phyloP scores from a whole-genome alignment of 2,113 vertebrate genomes.

The Coptodon bakossiorum region DNA sequence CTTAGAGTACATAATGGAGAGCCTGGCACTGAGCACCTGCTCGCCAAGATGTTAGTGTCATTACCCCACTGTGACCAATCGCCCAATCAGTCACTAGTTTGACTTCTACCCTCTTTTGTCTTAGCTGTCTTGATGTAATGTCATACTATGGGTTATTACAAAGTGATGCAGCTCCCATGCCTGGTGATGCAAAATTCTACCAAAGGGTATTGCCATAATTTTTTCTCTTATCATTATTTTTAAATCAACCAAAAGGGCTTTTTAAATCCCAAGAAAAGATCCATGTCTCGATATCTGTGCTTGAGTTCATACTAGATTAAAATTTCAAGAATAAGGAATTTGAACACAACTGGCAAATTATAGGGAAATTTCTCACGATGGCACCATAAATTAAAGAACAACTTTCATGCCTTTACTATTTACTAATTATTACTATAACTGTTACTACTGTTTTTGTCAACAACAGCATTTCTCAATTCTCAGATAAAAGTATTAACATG shows the following conservation, averaged over 20 bases:
- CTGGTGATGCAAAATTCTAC: not conserved
- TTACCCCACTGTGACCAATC: constrained; percentile 15
- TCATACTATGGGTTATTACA: not conserved
- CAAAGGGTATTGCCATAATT: not conserved
- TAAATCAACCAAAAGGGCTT: not conserved
- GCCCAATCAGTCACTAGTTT: constrained; percentile 41
- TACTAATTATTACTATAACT: not conserved
- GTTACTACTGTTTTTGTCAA: not conserved
- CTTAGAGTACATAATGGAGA: constrained; percentile 43
- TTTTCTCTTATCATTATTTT: not conserved
- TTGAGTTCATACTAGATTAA: not conserved
- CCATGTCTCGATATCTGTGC: not conserved
- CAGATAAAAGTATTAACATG: not conserved
- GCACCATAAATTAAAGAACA: not conserved
- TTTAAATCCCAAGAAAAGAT: not conserved
- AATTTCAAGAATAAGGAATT: not conserved
- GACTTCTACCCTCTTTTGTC: constrained; percentile 3
- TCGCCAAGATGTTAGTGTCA: constrained; percentile 39
- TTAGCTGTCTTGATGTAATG: not conserved
- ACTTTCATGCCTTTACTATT: not conserved
- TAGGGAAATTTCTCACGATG: not conserved
- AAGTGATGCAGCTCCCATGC: not conserved
- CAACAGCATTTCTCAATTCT: not conserved
- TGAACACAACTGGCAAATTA: not conserved
- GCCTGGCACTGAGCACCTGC: constrained; percentile 44